Base-by-base conservation (phyloP, 2,797 vertebrate species). In the Macrochelys suwanniensis region DNA sequence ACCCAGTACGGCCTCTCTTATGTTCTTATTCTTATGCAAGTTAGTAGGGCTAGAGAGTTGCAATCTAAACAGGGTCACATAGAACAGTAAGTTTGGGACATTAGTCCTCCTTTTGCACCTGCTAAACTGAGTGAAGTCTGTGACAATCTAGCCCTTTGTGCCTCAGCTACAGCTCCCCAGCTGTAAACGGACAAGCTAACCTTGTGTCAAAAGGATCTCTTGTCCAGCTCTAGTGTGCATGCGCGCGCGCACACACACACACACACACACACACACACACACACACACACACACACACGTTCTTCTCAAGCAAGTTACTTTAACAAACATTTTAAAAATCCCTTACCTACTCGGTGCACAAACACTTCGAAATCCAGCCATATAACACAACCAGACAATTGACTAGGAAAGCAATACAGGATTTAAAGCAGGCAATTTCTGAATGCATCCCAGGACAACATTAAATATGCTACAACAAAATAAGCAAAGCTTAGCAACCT, bases 371-470 rank as follows among this genome's bases (percentile, higher is more conserved):
- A 77, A 80, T 68, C 89, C 71, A 65, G 85, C 47, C 71, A 89
- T 5, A 50, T 85, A 82, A 91, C 2, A 19, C 0, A 83, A 53
- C 5, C 26, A n/a, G 12, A 19, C 59, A 51, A 87, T 45, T 7
- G 65, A 91, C 82, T 1, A 45, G 51, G 68, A 88, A 71, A 94
- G 85, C 57, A 87, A 84, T 42, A 37, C 5, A 71, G 53, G 92
- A 45, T 37, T 33, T 78, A 81, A 80, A 89, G 33, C 15, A 57
- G 11, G 1, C 0, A 0, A 10, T 5, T 78, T 84, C 2, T 42
- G 54, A 85, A 74, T 6, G 16, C 42, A 50, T 23, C n/a, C 6
- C n/a, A 0, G 81, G 17, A 47, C 0, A 0, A 61, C 11, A 10
- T 37, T 53, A 61, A 61, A 61, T 0, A 1, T 16, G 61, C 28